Evolutionary conservation across 2,888 invertebrate species (phyloP), one percentile per base, ranked within the genome.

Genomic region (Cacoxenus indagator): DNA sequence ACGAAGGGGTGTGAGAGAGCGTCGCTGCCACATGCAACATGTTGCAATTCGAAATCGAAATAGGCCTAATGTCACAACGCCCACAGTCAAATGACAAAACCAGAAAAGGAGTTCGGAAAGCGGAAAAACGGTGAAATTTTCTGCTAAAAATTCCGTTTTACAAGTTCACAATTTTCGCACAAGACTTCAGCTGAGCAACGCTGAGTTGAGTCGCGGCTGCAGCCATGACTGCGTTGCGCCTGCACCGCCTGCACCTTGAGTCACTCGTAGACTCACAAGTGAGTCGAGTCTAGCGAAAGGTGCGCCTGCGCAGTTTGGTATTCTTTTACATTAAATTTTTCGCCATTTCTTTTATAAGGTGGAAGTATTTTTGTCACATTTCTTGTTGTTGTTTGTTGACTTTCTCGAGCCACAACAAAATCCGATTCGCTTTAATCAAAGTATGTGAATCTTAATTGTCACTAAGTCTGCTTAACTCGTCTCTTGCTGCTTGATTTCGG

Each of bases 401-500:
- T 66, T 66, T 66, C 57, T 55, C 66, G 66, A 45, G 57, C 31
- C 71, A 68, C 45, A 55, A 27, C 3, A 27, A 43, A 62, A 62
- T 62, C 61, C 61, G 61, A 43, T 62, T 70, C 70, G 68, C 14
- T 22, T 64, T 71, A 77, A 80, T 80, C 80, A 83, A 74, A 79
- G 82, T 83, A 83, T 80, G 80, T 80, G 80, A 83, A 80, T 80
- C 80, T 80, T 80, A 80, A 80, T 80, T 80, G 80, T 80, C 80
- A 80, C 61, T 62, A 62, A 62, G 45, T 26, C 43, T 62, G 61
- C 14, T 62, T 37, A 43, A 6, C n/a, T 37, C 37, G 2, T 37
- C 14, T 48, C 27, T 57, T 27, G 57, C 19, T 51, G 17, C 9
- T 51, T 51, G 22, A 22, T n/a, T n/a, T n/a, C n/a, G n/a, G n/a